A percentile compares a stretch with the other conserved stretches of the same genome.
Evolutionary conservation across 2,113 vertebrate species (phyloP).

Genomic region (Miniopterus natalensis): DNA sequence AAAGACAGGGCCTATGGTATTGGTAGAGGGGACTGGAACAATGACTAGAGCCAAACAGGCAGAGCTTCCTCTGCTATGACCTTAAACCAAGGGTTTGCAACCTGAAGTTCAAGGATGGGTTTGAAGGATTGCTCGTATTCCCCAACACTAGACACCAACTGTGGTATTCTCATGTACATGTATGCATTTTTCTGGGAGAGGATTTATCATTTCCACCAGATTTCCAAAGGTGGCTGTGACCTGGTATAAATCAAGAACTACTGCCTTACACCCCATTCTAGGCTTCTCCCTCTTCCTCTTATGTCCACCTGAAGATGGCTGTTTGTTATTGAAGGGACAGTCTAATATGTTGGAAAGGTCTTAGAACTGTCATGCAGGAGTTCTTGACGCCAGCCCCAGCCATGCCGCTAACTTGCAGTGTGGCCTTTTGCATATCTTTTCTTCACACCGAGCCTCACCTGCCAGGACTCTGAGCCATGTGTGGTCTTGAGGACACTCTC

Average conservation of each 20-base stretch:
- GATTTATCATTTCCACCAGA: not conserved
- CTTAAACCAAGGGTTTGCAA: not conserved
- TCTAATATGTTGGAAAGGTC: not conserved
- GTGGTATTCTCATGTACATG: not conserved
- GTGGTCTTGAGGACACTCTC: not conserved
- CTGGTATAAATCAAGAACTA: not conserved
- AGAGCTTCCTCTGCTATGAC: not conserved
- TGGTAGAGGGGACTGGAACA: not conserved
- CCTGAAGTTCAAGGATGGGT: not conserved
- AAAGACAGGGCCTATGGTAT: not conserved
- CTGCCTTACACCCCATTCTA: not conserved
- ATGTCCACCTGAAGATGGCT: not conserved
- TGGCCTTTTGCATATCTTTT: not conserved
- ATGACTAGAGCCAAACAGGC: not conserved
- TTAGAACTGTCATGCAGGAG: not conserved
- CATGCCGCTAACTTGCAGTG: not conserved
- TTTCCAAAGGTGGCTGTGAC: not conserved
- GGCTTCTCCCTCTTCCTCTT: not conserved
- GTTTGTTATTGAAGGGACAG: not conserved
- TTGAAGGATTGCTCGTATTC: not conserved
- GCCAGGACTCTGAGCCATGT: not conserved
- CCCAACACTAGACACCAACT: not conserved
- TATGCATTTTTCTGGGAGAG: constrained; percentile 9
- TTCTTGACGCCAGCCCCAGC: not conserved
- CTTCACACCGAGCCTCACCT: not conserved